Base-by-base conservation (phyloP, 2,888 invertebrate species). In the Ophioninae sp. region DNA sequence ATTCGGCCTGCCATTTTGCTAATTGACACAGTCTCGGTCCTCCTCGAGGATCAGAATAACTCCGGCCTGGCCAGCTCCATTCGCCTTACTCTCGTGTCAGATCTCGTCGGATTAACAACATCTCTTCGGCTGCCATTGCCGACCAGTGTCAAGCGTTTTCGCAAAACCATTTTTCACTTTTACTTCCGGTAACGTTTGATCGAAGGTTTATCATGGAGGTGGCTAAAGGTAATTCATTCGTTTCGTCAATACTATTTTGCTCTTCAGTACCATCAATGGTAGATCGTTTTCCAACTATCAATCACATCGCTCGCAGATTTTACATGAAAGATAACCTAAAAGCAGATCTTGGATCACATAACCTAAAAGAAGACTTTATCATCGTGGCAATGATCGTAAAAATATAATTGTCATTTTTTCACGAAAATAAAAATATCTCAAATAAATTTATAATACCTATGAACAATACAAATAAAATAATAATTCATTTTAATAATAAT, bases 41-140 rank as follows among this genome's bases (percentile, higher is more conserved):
- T 81, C 79, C 83, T 68, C 76, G 88, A 84, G 86, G 88, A 88
- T 91, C 88, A 91, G 91, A 91, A 91, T 91, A 91, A 89, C 90
- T 87, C 85, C 84, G 89, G 89, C 88, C 89, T 86, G 61, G 76
- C 87, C 85, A 87, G 78, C 70, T 77, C 85, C 74, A 85, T 85
- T 83, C 83, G 85, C 78, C 81, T 86, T 90, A 91, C 88, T 91
- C 90, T 89, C 77, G 41, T 87, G 85, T 88, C 87, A 78, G 86
- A 88, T 87, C 87, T 85, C 87, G 85, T 81, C 67, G 81, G 82
- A 84, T 86, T 88, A 83, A 68, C 78, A 64, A 50, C 50, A 50
- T 13, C 50, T 50, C 50, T 17, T 17, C 50, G 17, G 50, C 50
- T 50, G 50, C 23, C 37, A 30, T 75, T 21, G n/a, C 56, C 50